Conservation (phyloP, 2,888 invertebrate species). For the Carterocephalus palaemon region DNA sequence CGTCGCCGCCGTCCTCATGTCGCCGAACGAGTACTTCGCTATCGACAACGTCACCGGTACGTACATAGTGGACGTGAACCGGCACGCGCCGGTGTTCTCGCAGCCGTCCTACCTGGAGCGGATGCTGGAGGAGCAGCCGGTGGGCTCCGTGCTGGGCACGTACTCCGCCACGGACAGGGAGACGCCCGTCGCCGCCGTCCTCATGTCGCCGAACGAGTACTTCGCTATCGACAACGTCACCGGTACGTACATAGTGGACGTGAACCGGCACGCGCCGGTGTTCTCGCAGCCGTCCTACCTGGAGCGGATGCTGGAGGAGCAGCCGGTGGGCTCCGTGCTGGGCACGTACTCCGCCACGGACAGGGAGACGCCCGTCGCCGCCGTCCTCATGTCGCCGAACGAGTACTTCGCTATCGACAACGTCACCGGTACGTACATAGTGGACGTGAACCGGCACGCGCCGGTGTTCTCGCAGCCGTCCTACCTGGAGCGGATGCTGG, state of each 20-base stretch:
- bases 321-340: slow-evolving; percentile 87
- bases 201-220: slow-evolving; percentile 85
- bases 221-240: slow-evolving; percentile 90
- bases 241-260: slow-evolving; percentile 83
- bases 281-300: slow-evolving; percentile 67
- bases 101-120: slow-evolving; percentile 62
- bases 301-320: slow-evolving; percentile 85
- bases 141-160: slow-evolving; percentile 87
- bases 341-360: slow-evolving; percentile 89
- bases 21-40: slow-evolving; percentile 86
- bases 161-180: slow-evolving; percentile 89
- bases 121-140: slow-evolving; percentile 89
- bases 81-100: slow-evolving; percentile 79
- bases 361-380: slow-evolving; percentile 88
- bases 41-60: slow-evolving; percentile 89
- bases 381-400: slow-evolving; percentile 84
- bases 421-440: slow-evolving; percentile 83
- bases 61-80: slow-evolving; percentile 83
- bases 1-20: slow-evolving; percentile 85
- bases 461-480: slow-evolving; percentile 74
- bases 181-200: slow-evolving; percentile 88
- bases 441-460: slow-evolving; percentile 84
- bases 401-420: slow-evolving; percentile 90
- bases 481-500: slow-evolving; percentile 78
- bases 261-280: slow-evolving; percentile 83